phyloP scores from a whole-genome alignment of 2,888 invertebrate species.

The Diploptera punctata region DNA sequence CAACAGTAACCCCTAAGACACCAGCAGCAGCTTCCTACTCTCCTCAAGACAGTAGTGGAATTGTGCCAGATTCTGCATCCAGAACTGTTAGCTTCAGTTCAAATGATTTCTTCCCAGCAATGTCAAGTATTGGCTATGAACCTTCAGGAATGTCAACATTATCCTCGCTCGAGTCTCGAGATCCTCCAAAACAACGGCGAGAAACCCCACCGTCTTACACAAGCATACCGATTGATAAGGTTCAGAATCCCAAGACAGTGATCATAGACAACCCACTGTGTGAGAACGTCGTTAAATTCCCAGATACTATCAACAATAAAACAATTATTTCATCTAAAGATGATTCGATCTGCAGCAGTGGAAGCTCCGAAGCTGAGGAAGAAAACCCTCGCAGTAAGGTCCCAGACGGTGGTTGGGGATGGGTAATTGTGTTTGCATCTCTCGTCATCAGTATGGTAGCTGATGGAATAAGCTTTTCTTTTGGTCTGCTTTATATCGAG shows the following conservation, averaged over 20 bases:
- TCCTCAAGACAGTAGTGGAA: slow-evolving; percentile 57
- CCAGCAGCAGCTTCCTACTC: slow-evolving; percentile 48
- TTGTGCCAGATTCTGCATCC: slow-evolving; percentile 57
- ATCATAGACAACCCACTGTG: slow-evolving; percentile 30
- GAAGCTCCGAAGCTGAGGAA: slow-evolving; percentile 38
- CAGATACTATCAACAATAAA: background rate
- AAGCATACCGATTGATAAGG: background rate
- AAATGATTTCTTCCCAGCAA: slow-evolving; percentile 49
- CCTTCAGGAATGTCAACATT: background rate
- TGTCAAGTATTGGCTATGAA: slow-evolving; percentile 48
- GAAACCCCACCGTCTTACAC: background rate
- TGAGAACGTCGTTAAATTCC: slow-evolving; percentile 1
- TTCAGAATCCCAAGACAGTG: background rate
- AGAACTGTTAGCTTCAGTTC: slow-evolving; percentile 42
- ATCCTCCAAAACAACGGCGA: background rate
- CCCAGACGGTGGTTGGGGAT: slow-evolving; percentile 86
- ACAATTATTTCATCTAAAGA: background rate
- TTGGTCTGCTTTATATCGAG: slow-evolving; percentile 87
- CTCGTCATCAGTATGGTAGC: slow-evolving; percentile 88
- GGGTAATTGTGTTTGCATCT: slow-evolving; percentile 87
- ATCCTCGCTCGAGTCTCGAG: background rate
- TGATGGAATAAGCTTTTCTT: slow-evolving; percentile 93
- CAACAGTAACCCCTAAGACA: slow-evolving; percentile 47
- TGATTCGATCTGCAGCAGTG: slow-evolving; percentile 21
- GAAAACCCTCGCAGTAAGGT: slow-evolving; percentile 61